Percentiles rank a stretch among this genome's conserved stretches.
These are phyloP conservation scores for Phenganax subtilis DNA, from an alignment of 92 coral and sea anemone species.

Conservation along the genomic window DNA sequence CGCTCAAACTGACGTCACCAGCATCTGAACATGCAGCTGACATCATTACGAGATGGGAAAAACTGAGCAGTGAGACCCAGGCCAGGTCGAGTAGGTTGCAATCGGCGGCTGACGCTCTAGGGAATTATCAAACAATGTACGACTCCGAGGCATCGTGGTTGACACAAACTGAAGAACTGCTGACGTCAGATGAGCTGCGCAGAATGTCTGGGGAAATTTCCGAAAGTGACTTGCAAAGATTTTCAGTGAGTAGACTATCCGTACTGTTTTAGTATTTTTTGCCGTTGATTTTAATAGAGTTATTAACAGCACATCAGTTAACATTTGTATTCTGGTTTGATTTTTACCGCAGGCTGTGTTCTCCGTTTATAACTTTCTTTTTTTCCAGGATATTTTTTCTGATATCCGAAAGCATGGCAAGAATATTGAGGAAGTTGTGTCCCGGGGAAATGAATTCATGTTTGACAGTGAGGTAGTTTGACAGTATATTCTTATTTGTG, in stretches of 20 bases:
- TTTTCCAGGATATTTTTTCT: slow-evolving; percentile 65
- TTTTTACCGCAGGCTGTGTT: not conserved
- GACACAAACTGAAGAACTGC: slow-evolving; percentile 63
- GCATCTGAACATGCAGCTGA: slow-evolving; percentile 58
- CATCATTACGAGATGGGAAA: slow-evolving; percentile 77
- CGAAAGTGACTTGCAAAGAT: slow-evolving; percentile 68
- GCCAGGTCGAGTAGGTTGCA: slow-evolving; percentile 61
- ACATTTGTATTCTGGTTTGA: not conserved
- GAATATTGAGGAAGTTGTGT: slow-evolving; percentile 58
- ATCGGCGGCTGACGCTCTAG: slow-evolving; percentile 56
- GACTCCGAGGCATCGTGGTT: slow-evolving; percentile 72
- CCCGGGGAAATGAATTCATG: slow-evolving; percentile 65
- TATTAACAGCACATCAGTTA: no score
- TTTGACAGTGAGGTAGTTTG: slow-evolving; percentile 65
- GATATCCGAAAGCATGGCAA: slow-evolving; percentile 80
- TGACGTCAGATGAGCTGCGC: slow-evolving; percentile 52
- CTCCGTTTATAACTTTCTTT: not conserved
- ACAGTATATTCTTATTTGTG: not conserved
- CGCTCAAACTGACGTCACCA: slow-evolving; percentile 67
- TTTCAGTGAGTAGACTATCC: slow-evolving; percentile 62
- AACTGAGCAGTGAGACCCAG: slow-evolving; percentile 62
- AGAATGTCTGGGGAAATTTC: slow-evolving; percentile 50
- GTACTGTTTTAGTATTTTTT: no score
- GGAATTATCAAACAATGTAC: slow-evolving; percentile 59
- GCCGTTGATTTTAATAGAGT: not conserved